Conservation (phyloP, 2,113 vertebrate species). For the Brachyhypopomus occidentalis region DNA sequence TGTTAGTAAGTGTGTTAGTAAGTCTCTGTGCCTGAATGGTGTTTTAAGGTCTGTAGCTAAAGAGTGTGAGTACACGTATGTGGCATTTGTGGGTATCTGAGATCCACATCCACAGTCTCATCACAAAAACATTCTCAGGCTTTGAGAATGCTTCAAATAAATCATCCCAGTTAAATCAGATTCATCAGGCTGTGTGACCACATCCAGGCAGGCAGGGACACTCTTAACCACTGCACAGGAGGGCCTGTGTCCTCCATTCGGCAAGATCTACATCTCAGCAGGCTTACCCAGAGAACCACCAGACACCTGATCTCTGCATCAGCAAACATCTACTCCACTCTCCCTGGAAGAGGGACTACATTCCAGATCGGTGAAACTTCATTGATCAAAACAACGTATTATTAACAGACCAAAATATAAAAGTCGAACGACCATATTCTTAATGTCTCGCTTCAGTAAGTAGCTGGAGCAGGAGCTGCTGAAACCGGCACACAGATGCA, state of each 20-base stretch:
- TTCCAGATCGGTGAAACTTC: too few relatives aligned
- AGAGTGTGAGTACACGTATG: too few relatives aligned
- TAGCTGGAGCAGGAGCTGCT: not conserved
- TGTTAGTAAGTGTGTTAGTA: too few relatives aligned
- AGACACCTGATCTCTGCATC: constrained; percentile 34
- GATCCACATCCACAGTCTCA: too few relatives aligned
- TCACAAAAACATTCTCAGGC: not conserved
- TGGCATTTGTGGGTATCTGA: too few relatives aligned
- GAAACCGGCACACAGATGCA: not conserved
- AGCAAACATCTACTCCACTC: constrained; percentile 47
- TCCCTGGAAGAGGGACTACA: not conserved
- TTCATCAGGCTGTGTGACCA: not conserved
- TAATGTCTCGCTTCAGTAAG: too few relatives aligned
- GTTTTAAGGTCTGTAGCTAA: too few relatives aligned
- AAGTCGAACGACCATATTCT: too few relatives aligned
- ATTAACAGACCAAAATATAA: too few relatives aligned
- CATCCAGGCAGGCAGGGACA: not conserved
- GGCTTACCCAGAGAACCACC: constrained; percentile 33
- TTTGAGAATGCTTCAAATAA: not conserved
- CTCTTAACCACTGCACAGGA: not conserved
- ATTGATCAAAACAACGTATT: too few relatives aligned
- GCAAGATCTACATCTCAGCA: not conserved
- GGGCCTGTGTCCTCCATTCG: not conserved
- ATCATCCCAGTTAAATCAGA: not conserved
- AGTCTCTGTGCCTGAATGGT: too few relatives aligned